Base-by-base conservation (phyloP, 2,113 vertebrate species). In the Rhizomys pruinosus region DNA sequence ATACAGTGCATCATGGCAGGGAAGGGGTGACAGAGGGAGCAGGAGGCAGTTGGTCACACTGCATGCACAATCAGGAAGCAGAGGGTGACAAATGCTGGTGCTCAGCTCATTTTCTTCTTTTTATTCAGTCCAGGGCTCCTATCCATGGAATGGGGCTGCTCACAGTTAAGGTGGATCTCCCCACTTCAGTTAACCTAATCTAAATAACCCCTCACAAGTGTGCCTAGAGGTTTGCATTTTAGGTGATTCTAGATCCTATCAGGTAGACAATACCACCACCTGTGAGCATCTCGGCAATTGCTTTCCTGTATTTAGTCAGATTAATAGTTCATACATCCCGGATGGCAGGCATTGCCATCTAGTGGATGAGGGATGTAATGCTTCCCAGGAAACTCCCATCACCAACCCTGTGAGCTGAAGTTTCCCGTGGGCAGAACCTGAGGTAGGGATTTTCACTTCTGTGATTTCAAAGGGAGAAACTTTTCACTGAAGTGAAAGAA, bases 241-340 rank as follows among this genome's bases (percentile, higher is more conserved):
- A 19, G 79, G 37, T 63, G 79, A 44, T 64, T 82, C 29, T 42
- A 20, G 37, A 27, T 42, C n/a, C n/a, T 22, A 16, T 39, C 63
- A 84, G 19, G 13, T 44, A 64, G 61, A 64, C 27, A 20, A 20
- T 52, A 39, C 17, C 80, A 82, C 3, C 16, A 42, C 37, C 5
- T 4, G 16, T 22, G 39, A 64, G 69, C 76, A 61, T 25, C 55
- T 3, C 23, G 84, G 71, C 27, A 81, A 69, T 20, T 22, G 15
- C 13, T 19, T 12, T 5, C 4, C 1, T 2, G 6, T 0, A 25
- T 25, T 42, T 47, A 29, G 16, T 59, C 44, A 66, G 16, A 34
- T 34, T 39, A 23, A 15, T 2, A 47, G 5, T 64, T 79, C 12
- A 55, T 6, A 2, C 1, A 2, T 44, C 32, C 11, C 23, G 9